Conservation (phyloP, 2,113 vertebrate species). For the Oncorhynchus kisutch region DNA sequence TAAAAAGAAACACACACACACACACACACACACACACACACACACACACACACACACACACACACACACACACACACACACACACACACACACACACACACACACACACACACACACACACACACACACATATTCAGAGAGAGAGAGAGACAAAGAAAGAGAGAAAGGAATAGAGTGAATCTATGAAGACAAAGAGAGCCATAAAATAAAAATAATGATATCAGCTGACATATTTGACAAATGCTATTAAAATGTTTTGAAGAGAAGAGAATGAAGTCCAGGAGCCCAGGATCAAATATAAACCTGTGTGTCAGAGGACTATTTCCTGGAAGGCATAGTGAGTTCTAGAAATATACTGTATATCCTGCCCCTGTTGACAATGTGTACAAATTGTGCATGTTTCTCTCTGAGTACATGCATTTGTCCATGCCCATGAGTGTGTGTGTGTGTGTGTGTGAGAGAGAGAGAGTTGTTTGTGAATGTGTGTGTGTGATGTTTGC, state of each 20-base stretch:
- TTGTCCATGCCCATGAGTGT: neutral
- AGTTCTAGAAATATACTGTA: neutral
- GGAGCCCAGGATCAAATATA: too few species aligned
- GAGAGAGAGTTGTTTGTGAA: neutral
- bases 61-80: neutral
- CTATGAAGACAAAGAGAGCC: neutral
- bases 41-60: slow-evolving; percentile 1
- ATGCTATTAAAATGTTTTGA: neutral
- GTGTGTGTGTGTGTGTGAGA: neutral
- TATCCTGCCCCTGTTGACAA: neutral
- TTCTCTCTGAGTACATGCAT: neutral
- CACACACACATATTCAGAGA: neutral
- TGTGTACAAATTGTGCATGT: neutral
- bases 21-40: neutral
- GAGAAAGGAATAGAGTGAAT: neutral
- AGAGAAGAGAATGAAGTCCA: neutral
- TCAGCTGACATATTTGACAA: too few species aligned
- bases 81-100: neutral
- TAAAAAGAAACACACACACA: neutral
- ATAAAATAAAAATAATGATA: too few species aligned
- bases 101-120: neutral
- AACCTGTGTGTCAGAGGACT: too few species aligned
- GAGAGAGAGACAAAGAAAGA: neutral
- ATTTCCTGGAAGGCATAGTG: neutral
- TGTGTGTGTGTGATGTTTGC: neutral